Evolutionary conservation across 1,140 invertebrate genomes (phyloP), one percentile per base, ranked within the genome.

Genomic region (Bombus waltoni): DNA sequence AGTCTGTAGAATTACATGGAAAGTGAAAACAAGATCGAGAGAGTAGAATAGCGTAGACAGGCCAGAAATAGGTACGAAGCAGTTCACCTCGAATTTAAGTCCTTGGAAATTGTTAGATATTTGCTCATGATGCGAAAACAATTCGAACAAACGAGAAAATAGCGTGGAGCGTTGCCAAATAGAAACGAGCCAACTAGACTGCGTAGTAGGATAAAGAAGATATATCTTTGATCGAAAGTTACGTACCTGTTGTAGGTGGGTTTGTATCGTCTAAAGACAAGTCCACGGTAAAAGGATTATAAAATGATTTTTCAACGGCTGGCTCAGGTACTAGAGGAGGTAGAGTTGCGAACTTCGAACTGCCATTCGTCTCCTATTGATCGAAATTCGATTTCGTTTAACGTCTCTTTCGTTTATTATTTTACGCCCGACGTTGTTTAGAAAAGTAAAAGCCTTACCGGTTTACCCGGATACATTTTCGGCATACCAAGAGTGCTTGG

Each of bases 271-370:
- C 90, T 35, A 94, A 87, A 35, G 92, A 89, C 47, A 94, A 86
- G 71, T 94, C 92, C 83, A 94, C 75, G 44, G 92, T 91, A 44
- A 92, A 94, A 15, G 93, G 92, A 88, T 94, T 95, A 71, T 93
- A 95, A 81, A 93, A 93, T 11, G 93, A 85, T 87, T 94, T 94
- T 10, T 93, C 92, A 71, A 76, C 84, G 68, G 68, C 86, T 15
- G 90, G 68, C 5, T 73, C 71, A 2, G 90, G 86, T 44, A 72
- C 83, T 0, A 83, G 62, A 28, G 86, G 83, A 35, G 89, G 35
- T 42, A 85, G 62, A 66, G 78, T 90, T 18, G 86, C 83, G 40
- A 84, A 92, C 28, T 92, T 93, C 28, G 88, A 82, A 40, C 88
- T 92, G 59, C 92, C 93, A 25, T 93, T 93, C 53, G 89, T 84